Evolutionary conservation across 2,797 vertebrate species (phyloP), one percentile per base, ranked within the genome.

Genomic region (Melopsittacus undulatus): DNA sequence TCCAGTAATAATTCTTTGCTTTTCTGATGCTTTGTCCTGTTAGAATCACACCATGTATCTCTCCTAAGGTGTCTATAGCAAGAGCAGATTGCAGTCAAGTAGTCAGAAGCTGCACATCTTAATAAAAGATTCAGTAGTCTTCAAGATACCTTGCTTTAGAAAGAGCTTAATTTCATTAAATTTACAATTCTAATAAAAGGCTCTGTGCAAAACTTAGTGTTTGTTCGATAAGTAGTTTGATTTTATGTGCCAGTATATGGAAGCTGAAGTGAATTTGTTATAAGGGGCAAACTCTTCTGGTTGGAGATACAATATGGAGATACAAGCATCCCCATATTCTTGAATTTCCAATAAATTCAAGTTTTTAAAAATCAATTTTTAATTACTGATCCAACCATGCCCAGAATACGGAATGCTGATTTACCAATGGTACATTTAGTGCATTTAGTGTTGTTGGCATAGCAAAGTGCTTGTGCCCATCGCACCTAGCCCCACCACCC

Each of bases 101-200:
- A 88, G 52, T 78, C 91, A 78, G 69, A 45, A 84, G 62, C 15
- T 51, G 32, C 43, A 40, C 15, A 51, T 43, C 43, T 75, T 54
- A n/a, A 91, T 83, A 49, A 83, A 92, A 90, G 32, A 92, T 87
- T 70, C 30, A 68, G 22, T 45, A 64, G 49, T 46, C 72, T 92
- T 85, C 74, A 84, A 79, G 91, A 61, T 13, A 62, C 38, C 34
- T 78, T 54, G 20, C 68, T 92, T 77, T 43, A n/a, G 32, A 66
- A 76, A 61, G 9, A 38, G 69, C 66, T 92, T 67, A 12, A 89
- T 85, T 83, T 68, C 48, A 45, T 78, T 83, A n/a, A 36, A 17
- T 80, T 94, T 52, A 32, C 52, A 85, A 30, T 38, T 74, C n/a
- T 85, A 83, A 80, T 68, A 89, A 74, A 73, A 74, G 70, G 27